Conservation (phyloP, 2,113 vertebrate genomes). For the Melanerpes aurifrons region DNA sequence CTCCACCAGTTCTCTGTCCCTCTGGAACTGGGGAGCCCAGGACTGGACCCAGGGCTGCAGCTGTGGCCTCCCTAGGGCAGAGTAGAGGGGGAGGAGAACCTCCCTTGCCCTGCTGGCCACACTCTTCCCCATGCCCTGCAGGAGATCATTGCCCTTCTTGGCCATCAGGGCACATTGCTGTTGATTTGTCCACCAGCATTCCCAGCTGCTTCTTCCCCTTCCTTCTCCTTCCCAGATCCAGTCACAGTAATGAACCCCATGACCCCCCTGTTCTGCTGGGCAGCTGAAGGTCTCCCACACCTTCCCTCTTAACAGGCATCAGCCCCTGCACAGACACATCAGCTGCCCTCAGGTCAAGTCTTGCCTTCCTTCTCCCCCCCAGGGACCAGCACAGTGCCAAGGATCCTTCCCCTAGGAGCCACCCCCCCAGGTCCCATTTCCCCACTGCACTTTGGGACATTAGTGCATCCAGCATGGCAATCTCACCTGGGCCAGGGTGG, state of each 20-base stretch:
- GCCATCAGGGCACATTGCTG: too few relatives aligned
- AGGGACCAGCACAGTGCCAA: background rate
- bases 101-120: too few relatives aligned
- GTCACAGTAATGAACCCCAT: background rate
- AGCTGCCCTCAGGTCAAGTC: background rate
- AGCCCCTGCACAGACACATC: background rate
- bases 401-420: background rate
- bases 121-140: too few relatives aligned
- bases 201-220: too few relatives aligned
- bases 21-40: too few relatives aligned
- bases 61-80: too few relatives aligned
- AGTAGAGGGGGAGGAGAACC: too few relatives aligned
- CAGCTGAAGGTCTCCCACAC: background rate
- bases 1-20: too few relatives aligned
- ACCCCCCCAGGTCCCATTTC: background rate
- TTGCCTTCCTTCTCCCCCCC: fast-evolving
- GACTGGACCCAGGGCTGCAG: too few relatives aligned
- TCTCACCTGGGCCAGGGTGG: background rate
- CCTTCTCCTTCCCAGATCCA: too few relatives aligned
- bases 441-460: background rate
- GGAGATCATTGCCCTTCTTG: too few relatives aligned
- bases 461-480: background rate
- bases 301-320: fast-evolving
- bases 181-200: too few relatives aligned
- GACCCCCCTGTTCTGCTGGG: background rate